Evolutionary conservation across 2,797 vertebrate species (phyloP).

Genomic region (Sylvilagus floridanus): DNA sequence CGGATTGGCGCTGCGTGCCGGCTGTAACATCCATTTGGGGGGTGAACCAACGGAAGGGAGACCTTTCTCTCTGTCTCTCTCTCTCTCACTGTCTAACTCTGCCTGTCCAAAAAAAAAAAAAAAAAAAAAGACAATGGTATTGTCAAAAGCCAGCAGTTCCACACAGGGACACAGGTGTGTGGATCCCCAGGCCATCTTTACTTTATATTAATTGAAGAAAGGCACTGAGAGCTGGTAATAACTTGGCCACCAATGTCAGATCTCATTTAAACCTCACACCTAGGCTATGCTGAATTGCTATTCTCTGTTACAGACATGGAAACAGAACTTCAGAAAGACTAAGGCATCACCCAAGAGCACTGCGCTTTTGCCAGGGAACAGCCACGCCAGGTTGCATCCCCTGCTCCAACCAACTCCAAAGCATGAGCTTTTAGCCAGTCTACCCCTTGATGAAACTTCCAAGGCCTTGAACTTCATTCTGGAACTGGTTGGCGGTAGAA

Average conservation of each 20-base stretch:
- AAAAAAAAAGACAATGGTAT: not conserved
- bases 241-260: not conserved
- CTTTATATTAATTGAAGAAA: not conserved
- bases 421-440: not conserved
- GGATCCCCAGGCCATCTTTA: not conserved
- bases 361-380: not conserved
- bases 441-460: not conserved
- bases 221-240: not conserved
- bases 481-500: not conserved
- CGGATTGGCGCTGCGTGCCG: no score
- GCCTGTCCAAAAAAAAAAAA: no score
- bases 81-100: no score
- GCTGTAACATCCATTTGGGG: no score
- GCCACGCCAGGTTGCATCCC: not conserved
- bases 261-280: not conserved
- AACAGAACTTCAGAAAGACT: not conserved
- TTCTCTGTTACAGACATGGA: not conserved
- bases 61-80: no score
- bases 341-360: not conserved
- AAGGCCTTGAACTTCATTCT: not conserved
- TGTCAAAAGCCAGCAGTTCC: not conserved
- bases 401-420: not conserved
- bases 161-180: rapidly evolving
- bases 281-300: not conserved
- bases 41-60: no score